Evolutionary conservation across 2,888 invertebrate genomes (phyloP).

Genomic region (Orchestes rusci): DNA sequence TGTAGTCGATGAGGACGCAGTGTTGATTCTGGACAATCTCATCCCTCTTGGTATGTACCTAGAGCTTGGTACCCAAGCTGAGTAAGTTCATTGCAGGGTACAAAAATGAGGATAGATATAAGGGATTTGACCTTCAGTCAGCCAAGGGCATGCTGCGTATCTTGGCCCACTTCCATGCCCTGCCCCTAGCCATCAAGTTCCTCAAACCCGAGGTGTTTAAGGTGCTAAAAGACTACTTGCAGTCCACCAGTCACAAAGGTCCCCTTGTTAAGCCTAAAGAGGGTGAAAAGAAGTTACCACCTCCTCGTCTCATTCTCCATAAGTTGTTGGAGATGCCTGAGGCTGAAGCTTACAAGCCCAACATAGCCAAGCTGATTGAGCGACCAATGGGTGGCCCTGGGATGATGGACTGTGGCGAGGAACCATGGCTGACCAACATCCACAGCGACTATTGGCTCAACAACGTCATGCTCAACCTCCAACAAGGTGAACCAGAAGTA

Average conservation of each 20-base stretch:
- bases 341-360: background rate
- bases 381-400: background rate
- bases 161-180: constrained; percentile 18
- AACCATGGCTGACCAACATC: constrained; percentile 12
- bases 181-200: constrained; percentile 16
- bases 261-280: too few species aligned
- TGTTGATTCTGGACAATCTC: constrained; percentile 25
- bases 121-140: constrained; percentile 17
- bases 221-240: constrained; percentile 5
- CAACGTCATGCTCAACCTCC: constrained; percentile 12
- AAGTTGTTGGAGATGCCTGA: constrained; percentile 1
- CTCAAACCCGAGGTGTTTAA: constrained; percentile 10
- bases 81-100: constrained; percentile 20
- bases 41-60: constrained; percentile 20
- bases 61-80: too few species aligned
- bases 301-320: background rate
- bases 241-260: too few species aligned
- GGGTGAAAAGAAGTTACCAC: background rate
- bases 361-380: background rate
- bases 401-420: background rate
- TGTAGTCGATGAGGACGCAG: constrained; percentile 19
- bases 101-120: constrained; percentile 13
- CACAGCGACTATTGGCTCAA: constrained; percentile 17
- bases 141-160: constrained; percentile 15
- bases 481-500: background rate